These are phyloP conservation scores for Pachliopta kotzebuea DNA, from an alignment of 2,888 invertebrate species.

Conservation along the genomic window DNA sequence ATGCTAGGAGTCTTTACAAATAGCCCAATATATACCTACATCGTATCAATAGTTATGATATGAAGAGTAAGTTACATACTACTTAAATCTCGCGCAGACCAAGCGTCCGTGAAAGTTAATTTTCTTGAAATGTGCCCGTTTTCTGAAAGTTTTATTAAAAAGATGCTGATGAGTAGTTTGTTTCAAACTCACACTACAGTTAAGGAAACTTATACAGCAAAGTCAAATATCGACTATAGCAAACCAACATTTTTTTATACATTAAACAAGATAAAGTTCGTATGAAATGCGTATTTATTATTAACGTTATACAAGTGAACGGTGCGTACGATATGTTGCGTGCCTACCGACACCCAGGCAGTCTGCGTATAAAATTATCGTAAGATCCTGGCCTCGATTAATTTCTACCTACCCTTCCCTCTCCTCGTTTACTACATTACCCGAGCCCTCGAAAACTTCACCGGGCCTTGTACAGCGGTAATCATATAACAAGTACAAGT, in stretches of 20 bases:
- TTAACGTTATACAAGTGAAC: not conserved
- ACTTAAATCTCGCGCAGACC: too few relatives aligned
- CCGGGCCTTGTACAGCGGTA: slow-evolving; percentile 28
- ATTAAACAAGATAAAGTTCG: not conserved
- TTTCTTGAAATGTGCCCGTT: too few relatives aligned
- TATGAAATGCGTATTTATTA: not conserved
- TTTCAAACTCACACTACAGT: too few relatives aligned
- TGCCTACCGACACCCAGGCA: slow-evolving; percentile 1
- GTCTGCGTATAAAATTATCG: slow-evolving; percentile 11
- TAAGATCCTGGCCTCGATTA: slow-evolving; percentile 18
- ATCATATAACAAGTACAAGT: slow-evolving; percentile 32
- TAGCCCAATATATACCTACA: too few relatives aligned
- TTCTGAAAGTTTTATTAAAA: too few relatives aligned
- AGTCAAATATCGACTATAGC: too few relatives aligned
- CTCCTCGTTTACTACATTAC: not conserved
- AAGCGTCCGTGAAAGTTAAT: too few relatives aligned
- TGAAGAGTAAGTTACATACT: too few relatives aligned
- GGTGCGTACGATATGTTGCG: slow-evolving; percentile 5
- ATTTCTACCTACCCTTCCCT: slow-evolving; percentile 1
- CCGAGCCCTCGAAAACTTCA: slow-evolving; percentile 15
- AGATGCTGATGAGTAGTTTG: too few relatives aligned
- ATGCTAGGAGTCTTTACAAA: too few relatives aligned
- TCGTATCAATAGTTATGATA: too few relatives aligned
- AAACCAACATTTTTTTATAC: not conserved
- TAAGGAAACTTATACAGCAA: too few relatives aligned